A percentile compares a stretch with the other conserved stretches of the same genome.
Evolutionary conservation across 1,140 invertebrate species (phyloP).

Genomic region (Sesamia nonagrioides): DNA sequence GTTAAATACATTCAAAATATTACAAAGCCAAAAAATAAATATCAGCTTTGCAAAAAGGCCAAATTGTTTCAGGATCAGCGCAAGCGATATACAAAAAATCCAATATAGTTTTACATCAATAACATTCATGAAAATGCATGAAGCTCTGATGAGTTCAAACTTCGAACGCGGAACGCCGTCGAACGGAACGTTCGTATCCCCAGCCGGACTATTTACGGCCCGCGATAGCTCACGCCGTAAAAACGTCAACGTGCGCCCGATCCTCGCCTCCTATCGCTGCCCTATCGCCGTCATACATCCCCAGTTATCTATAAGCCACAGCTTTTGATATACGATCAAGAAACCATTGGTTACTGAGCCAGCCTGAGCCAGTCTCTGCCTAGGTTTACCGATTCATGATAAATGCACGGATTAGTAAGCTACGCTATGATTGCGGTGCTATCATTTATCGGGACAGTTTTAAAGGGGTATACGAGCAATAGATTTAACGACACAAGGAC

Average conservation of each 20-base stretch:
- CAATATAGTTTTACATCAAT: constrained; percentile 43
- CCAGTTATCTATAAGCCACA: constrained; percentile 46
- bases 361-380: background rate
- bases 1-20: too few relatives aligned
- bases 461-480: background rate
- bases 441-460: background rate
- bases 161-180: constrained; percentile 19
- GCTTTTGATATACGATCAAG: constrained; percentile 51
- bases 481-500: background rate
- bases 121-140: constrained; percentile 49
- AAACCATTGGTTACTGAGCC: constrained; percentile 35
- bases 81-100: constrained; percentile 28
- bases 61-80: constrained; percentile 9
- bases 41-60: background rate
- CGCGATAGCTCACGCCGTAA: constrained; percentile 73
- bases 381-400: background rate
- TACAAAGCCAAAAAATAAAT: too few relatives aligned
- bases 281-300: constrained; percentile 51
- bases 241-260: constrained; percentile 73
- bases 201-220: constrained; percentile 69
- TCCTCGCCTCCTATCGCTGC: constrained; percentile 58
- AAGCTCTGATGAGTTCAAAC: constrained; percentile 37
- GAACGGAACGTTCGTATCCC: constrained; percentile 42
- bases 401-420: constrained; percentile 24
- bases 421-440: background rate